Base-by-base conservation (phyloP, 2,888 invertebrate genomes). In the Polyploca ridens region DNA sequence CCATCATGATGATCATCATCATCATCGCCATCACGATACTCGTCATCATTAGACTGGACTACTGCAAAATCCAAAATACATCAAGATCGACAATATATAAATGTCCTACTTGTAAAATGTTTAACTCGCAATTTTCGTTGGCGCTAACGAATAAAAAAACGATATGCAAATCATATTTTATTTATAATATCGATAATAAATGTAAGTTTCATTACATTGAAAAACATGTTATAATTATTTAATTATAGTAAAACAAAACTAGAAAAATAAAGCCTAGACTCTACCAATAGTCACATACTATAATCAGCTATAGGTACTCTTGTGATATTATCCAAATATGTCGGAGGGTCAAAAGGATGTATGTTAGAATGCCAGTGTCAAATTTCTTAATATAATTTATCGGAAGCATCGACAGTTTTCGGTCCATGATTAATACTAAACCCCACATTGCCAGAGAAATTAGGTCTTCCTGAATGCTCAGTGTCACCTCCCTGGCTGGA, bases 341-440 rank as follows among this genome's bases (percentile, higher is more conserved):
- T 54, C 54, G 54, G 54, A 16, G 54, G 54, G 19, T 54, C 10
- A 54, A 54, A 19, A 54, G 10, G 19, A 54, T 19, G 1, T 46
- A 46, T n/a, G 54, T 54, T 10, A 10, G 3, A 54, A 19, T 68
- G 62, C 33, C 58, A 49, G 67, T 66, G 46, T 67, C 64, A 64
- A 65, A 68, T 63, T 75, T 4, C 14, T 75, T 44, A 65, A 66
- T 33, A 69, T 14, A 66, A 65, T 65, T 64, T 44, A 49, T 19
- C 19, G 14, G 35, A 35, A 35, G 54, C 62, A 41, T 65, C 69
- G 16, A 69, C 73, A 33, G 71, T 69, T 38, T 70, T 69, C 61
- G 68, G 64, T 0, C 79, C 78, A 70, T 90, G 89, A 64, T 79
- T 82, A 5, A 89, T 85, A 69, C 82, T 89, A 63, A 83, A 89